Conservation (phyloP, 2,888 invertebrate genomes). For the Nipponacmea schrenckii region DNA sequence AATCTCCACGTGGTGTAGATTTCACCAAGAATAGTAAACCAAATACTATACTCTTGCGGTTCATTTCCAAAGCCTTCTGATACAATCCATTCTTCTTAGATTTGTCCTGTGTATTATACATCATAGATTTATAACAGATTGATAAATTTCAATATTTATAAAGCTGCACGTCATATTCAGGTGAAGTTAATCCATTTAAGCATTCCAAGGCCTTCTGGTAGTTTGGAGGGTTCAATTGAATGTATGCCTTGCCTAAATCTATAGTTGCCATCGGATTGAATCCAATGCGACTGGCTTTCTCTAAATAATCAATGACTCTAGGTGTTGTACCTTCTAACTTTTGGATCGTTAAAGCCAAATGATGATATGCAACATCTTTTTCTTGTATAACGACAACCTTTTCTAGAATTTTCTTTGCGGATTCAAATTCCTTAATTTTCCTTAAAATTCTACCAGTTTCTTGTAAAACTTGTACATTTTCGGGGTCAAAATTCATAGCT, state of each 20-base stretch:
- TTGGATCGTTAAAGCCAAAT: not conserved
- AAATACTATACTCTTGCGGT: not conserved
- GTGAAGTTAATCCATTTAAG: not conserved
- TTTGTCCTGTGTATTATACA: not conserved
- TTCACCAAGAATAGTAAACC: not conserved
- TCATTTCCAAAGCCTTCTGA: not conserved
- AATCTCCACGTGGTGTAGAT: not conserved
- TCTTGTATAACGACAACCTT: not conserved
- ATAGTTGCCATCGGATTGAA: not conserved
- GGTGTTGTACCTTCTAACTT: not conserved
- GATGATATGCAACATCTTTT: not conserved
- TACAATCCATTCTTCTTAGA: not conserved
- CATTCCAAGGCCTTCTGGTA: not conserved
- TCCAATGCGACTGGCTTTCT: not conserved
- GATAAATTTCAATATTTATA: too few species aligned
- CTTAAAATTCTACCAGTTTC: not conserved
- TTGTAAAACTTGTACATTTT: not conserved
- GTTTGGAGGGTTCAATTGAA: not conserved
- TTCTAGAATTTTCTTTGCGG: not conserved
- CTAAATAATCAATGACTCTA: not conserved
- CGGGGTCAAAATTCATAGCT: not conserved
- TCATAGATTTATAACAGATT: not conserved
- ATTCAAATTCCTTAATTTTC: not conserved
- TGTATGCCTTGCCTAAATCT: not conserved
- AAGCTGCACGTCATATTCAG: too few species aligned